phyloP scores from a whole-genome alignment of 2,888 invertebrate genomes.

The Synanthedon formicaeformis region DNA sequence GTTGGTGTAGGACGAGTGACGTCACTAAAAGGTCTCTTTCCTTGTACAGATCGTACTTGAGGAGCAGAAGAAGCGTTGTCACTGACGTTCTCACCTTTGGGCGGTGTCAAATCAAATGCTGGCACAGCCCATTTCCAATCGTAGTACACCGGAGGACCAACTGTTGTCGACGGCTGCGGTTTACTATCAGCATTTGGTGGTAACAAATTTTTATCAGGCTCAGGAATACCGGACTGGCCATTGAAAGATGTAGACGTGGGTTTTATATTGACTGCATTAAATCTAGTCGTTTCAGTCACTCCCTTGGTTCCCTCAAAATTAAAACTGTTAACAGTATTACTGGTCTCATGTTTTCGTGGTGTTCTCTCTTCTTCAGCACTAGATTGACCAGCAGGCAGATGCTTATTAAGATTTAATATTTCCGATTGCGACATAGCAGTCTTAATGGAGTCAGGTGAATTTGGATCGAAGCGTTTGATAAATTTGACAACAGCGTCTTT shows the following conservation, averaged over 20 bases:
- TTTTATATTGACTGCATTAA: slow-evolving; percentile 41
- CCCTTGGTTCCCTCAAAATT: slow-evolving; percentile 40
- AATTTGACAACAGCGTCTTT: slow-evolving; percentile 47
- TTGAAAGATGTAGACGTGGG: slow-evolving; percentile 9
- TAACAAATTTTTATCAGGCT: slow-evolving; percentile 45
- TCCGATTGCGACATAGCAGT: slow-evolving; percentile 53
- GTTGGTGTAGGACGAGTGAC: slow-evolving; percentile 40
- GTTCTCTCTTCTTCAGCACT: slow-evolving; percentile 51
- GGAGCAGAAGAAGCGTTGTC: slow-evolving; percentile 19
- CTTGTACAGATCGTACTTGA: slow-evolving; percentile 25
- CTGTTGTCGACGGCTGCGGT: slow-evolving; percentile 53
- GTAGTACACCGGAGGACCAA: slow-evolving; percentile 74
- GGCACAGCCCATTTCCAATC: slow-evolving; percentile 77
- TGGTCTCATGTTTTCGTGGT: slow-evolving; percentile 29
- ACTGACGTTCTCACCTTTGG: slow-evolving; percentile 53
- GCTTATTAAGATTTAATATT: slow-evolving; percentile 46
- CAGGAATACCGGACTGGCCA: neutral
- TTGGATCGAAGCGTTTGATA: slow-evolving; percentile 60
- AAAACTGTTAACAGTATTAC: slow-evolving; percentile 32
- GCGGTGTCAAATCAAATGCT: slow-evolving; percentile 69
- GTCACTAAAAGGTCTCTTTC: slow-evolving; percentile 40
- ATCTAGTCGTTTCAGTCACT: slow-evolving; percentile 25
- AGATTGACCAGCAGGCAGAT: slow-evolving; percentile 45
- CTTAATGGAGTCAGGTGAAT: slow-evolving; percentile 41
- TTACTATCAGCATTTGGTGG: slow-evolving; percentile 67